Evolutionary conservation across 2,888 invertebrate genomes (phyloP), one percentile per base, ranked within the genome.

Genomic region (Cantharis rufa): DNA sequence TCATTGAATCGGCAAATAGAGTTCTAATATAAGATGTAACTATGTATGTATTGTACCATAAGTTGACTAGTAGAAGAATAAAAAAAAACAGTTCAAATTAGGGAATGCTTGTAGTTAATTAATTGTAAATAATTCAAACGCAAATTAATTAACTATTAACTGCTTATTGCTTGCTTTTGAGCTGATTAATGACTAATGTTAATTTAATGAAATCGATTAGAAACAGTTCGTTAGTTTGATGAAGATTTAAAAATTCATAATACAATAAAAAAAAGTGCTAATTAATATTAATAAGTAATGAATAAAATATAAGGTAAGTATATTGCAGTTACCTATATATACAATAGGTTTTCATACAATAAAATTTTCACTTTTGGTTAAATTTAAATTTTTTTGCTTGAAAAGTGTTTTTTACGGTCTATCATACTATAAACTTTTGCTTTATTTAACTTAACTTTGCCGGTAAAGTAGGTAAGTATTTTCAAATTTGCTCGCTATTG

Each of bases 81-180:
- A 21, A 48, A 48, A 48, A 48, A 48, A 32, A 64, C 48, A 3
- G 48, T 62, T 28, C 15, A 69, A 71, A 66, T 10, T 18, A 66
- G 16, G n/a, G 18, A 28, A 66, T 15, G 64, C 15, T 71, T 66
- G 32, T 64, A 64, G 63, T 71, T 71, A 71, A 71, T 71, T 71
- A 71, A 64, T 71, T 71, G 64, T 71, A 64, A 71, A 71, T 71
- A 71, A 71, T 71, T 70, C 24, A 27, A 64, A 32, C 71, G n/a
- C 28, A 32, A 71, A 64, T 71, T 71, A 71, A 71, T 71, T 71
- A 71, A 63, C 64, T 27, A 71, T 71, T 71, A 71, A 71, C 64
- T 63, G 32, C 64, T 71, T 64, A 64, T 63, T 71, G 28, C 15
- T 71, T 28, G 64, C 10, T 62, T 71, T 71, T 27, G 28, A 66